Evolutionary conservation across 2,797 vertebrate genomes (phyloP).

Genomic region (Danio jaintianensis): DNA sequence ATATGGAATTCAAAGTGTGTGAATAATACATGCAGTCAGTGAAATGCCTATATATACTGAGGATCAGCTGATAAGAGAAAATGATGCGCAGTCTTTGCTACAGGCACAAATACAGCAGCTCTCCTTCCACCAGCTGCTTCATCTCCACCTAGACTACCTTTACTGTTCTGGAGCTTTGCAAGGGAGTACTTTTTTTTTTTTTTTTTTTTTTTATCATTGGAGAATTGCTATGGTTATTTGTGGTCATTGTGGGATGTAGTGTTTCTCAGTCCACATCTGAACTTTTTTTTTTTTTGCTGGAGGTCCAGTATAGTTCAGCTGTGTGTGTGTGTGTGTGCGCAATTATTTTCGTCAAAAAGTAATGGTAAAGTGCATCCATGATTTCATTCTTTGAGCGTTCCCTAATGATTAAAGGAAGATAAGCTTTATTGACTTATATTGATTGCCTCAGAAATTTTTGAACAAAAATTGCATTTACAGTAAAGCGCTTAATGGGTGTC

Average conservation of each 20-base stretch:
- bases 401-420: not conserved
- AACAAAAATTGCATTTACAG: conserved; percentile 21
- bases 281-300: not conserved
- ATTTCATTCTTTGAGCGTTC: not conserved
- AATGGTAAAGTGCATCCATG: not conserved
- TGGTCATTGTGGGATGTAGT: not conserved
- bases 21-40: conserved; percentile 77
- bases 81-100: conserved; percentile 52
- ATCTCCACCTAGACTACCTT: conserved; percentile 4
- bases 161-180: not conserved
- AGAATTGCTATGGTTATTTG: not conserved
- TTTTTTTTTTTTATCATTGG: not conserved
- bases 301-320: not conserved
- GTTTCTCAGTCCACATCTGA: not conserved
- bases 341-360: not conserved
- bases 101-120: conserved; percentile 34
- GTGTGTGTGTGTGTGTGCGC: too few species aligned
- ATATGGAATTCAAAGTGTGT: conserved; percentile 78
- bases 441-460: not conserved
- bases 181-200: not conserved
- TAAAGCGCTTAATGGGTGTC: conserved; percentile 22
- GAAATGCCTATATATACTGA: conserved; percentile 70
- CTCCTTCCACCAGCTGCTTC: conserved; percentile 15
- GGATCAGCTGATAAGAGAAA: conserved; percentile 75
- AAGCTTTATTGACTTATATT: conserved; percentile 1